Base-by-base conservation (phyloP, 2,113 vertebrate species). In the Gavialis gangeticus region DNA sequence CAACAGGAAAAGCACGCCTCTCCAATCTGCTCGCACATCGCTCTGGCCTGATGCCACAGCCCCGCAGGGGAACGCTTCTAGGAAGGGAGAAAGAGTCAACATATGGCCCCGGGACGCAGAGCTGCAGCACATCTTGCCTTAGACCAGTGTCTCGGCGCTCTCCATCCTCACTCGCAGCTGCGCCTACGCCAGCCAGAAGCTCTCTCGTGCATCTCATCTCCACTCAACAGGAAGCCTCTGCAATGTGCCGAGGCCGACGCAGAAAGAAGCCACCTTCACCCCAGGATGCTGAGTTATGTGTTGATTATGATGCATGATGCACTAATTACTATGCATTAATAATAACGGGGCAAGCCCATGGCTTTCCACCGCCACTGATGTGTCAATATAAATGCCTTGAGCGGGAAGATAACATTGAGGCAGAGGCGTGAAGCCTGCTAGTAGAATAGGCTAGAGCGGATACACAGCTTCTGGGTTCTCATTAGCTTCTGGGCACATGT, bases 11-110 rank as follows among this genome's bases (percentile, higher is more conserved):
- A 16, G 28, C 6, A 46, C 1, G 5, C 30, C 82, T 15, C 54
- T 55, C 27, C 27, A 1, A 15, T 12, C 77, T 5, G 46, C 67
- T 84, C 22, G 69, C 1, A 7, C 22, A 4, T 0, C 54, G 16
- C 5, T 27, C 19, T 57, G 46, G 25, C 14, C 1, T 0, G 28
- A 54, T 13, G 66, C 1, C 67, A 37, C 13, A 30, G n/a, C 46
- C 2, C 16, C 0, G 0, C 55, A 24, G 30, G 57, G 34, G 17
- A 73, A 24, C 1, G 0, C 0, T 22, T 37, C 37, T 3, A 34
- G 46, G 7, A 28, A 0, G 54, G 64, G 28, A 19, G 46, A 46
- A 46, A 7, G 46, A 46, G 46, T 27, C 79, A 76, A 54, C 37
- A 21, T 66, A 34, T 55, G 63, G 59, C 60, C n/a, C 8, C 13